Evolutionary conservation across 2,888 invertebrate genomes (phyloP).

Genomic region (Napeogenes sylphis): DNA sequence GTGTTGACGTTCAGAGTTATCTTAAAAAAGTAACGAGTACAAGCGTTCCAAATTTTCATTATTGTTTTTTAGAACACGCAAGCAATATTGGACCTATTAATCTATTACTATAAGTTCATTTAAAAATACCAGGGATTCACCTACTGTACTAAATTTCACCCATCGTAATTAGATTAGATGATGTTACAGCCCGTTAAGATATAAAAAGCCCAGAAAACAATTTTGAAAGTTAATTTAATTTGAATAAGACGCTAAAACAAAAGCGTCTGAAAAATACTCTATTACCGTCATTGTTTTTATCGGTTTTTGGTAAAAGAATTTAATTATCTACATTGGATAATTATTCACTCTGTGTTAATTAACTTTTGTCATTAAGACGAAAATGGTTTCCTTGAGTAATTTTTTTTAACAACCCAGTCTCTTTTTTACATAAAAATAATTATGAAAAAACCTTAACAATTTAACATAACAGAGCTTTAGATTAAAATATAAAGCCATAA

Average conservation of each 20-base stretch:
- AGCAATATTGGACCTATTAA: too few relatives aligned
- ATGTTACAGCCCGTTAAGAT: background rate
- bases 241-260: conserved; percentile 14
- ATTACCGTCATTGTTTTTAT: conserved; percentile 28
- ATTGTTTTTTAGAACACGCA: too few relatives aligned
- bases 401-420: conserved; percentile 6
- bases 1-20: too few relatives aligned
- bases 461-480: background rate
- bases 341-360: conserved; percentile 43
- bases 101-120: too few relatives aligned
- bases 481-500: background rate
- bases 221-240: conserved; percentile 15
- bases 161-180: conserved; percentile 1
- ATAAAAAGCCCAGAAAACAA: background rate
- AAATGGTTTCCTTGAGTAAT: conserved; percentile 14
- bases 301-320: conserved; percentile 39
- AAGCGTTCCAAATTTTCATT: too few relatives aligned
- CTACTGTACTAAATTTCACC: background rate
- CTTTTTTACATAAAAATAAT: conserved; percentile 7
- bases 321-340: conserved; percentile 41
- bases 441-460: background rate
- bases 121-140: too few relatives aligned
- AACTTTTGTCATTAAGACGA: conserved; percentile 43
- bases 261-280: conserved; percentile 20
- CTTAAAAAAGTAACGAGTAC: too few relatives aligned